phyloP scores from a whole-genome alignment of 1,140 invertebrate genomes.

The Mercenaria mercenaria region DNA sequence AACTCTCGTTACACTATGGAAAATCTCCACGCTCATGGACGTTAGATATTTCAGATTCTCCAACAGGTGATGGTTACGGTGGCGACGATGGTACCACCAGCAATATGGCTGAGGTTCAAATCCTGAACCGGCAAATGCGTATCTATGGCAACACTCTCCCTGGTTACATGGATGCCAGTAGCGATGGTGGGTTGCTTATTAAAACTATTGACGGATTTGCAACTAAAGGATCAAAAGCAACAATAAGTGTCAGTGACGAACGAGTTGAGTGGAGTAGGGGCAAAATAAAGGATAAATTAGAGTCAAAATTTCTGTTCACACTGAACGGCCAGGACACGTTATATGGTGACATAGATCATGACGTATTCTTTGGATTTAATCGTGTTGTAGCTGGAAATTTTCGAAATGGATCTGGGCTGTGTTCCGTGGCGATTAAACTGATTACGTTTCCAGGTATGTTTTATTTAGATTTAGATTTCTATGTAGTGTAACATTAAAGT shows the following conservation, averaged over 20 bases:
- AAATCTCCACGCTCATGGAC: constrained; percentile 84
- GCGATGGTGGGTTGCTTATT: constrained; percentile 82
- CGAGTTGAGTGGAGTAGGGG: constrained; percentile 79
- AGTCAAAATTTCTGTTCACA: constrained; percentile 82
- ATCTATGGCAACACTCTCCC: constrained; percentile 82
- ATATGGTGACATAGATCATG: constrained; percentile 74
- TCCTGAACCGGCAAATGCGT: constrained; percentile 83
- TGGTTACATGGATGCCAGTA: constrained; percentile 82
- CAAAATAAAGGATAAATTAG: constrained; percentile 76
- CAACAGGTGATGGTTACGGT: constrained; percentile 81
- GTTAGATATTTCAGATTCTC: constrained; percentile 83
- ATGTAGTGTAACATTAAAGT: no score
- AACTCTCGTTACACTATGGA: constrained; percentile 80
- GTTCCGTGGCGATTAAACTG: constrained; percentile 79
- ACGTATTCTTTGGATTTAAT: constrained; percentile 84
- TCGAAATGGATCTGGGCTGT: constrained; percentile 83
- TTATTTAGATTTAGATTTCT: no score
- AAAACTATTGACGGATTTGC: constrained; percentile 80
- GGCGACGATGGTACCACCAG: constrained; percentile 80
- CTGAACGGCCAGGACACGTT: constrained; percentile 77
- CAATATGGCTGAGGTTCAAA: constrained; percentile 83
- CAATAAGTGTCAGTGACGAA: constrained; percentile 82
- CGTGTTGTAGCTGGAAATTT: constrained; percentile 82
- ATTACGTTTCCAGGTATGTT: constrained; percentile 66
- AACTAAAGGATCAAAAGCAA: constrained; percentile 76